Evolutionary conservation across 2,888 invertebrate genomes (phyloP), one percentile per base, ranked within the genome.

Genomic region (Seladonia tumulorum): DNA sequence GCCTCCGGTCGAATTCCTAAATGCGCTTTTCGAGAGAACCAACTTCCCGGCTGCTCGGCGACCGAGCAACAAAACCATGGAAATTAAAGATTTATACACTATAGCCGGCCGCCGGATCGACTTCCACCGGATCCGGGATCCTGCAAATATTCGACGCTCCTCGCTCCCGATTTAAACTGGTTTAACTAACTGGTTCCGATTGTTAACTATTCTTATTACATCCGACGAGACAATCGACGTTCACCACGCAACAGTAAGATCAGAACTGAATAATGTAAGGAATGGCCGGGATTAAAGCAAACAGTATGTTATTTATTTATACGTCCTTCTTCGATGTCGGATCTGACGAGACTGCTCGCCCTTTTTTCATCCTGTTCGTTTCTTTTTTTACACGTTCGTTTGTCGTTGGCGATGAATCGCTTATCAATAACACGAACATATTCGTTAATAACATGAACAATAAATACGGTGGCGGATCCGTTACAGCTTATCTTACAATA

Each of bases 21-120:
- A 53, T 73, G 53, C 5, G 18, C 53, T n/a, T 49, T 73, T 73
- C 16, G 45, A 42, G 70, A 57, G n/a, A n/a, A 45, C 22, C 22
- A 70, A 45, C 70, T 42, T 42, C 18, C 42, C 70, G n/a, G 14
- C 42, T 45, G 14, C 39, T 39, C 10, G 42, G 14, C 39, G 35
- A n/a, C 14, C 42, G 14, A 39, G 42, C 42, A 42, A n/a, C 42
- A 70, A 70, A 70, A 70, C 42, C 39, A 5, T 70, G 70, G 12
- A 70, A 70, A 70, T 42, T 42, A 5, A 42, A 45, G 42, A 70
- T 68, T 68, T 68, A 68, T 68, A 68, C 68, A 68, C 68, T 68
- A 22, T 18, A 35, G 35, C 18, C 35, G 39, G 39, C 10, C 39
- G 39, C 39, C 68, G 22, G 22, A 10, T 22, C 39, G 22, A 39